A percentile compares a stretch with the other conserved stretches of the same genome.
phyloP scores from a whole-genome alignment of 2,797 vertebrate genomes.

The Chelon auratus region DNA sequence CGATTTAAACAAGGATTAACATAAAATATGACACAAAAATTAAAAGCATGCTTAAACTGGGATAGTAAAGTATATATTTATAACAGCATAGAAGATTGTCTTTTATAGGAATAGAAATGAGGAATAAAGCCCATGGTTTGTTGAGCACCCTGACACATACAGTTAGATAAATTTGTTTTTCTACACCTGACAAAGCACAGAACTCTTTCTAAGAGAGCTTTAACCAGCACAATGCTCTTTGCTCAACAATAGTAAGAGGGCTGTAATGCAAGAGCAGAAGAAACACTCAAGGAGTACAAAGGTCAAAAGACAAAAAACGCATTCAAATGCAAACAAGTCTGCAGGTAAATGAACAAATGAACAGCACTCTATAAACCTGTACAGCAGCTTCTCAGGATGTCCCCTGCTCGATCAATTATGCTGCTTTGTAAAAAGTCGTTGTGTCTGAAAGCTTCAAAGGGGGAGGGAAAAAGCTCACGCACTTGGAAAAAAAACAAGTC shows the following conservation, averaged over 20 bases:
- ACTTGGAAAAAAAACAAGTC: not conserved
- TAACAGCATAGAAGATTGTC: too few species aligned
- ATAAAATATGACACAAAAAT: too few species aligned
- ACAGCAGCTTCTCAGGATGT: too few species aligned
- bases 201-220: not conserved
- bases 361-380: too few species aligned
- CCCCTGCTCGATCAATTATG: not conserved
- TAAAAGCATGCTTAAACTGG: too few species aligned
- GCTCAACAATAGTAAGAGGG: conserved; percentile 11
- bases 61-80: too few species aligned
- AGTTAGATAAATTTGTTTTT: conserved; percentile 25
- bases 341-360: too few species aligned
- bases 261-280: not conserved
- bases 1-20: too few species aligned
- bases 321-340: not conserved
- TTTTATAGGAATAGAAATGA: too few species aligned
- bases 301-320: conserved; percentile 1
- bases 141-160: too few species aligned
- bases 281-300: conserved; percentile 1
- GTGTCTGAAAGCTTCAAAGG: not conserved
- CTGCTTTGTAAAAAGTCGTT: not conserved
- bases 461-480: not conserved
- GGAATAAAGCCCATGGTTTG: too few species aligned
- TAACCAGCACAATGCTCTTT: not conserved
- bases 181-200: conserved; percentile 7